These are phyloP conservation scores for Hippotragus niger DNA, from an alignment of 2,113 vertebrate species.

Conservation along the genomic window DNA sequence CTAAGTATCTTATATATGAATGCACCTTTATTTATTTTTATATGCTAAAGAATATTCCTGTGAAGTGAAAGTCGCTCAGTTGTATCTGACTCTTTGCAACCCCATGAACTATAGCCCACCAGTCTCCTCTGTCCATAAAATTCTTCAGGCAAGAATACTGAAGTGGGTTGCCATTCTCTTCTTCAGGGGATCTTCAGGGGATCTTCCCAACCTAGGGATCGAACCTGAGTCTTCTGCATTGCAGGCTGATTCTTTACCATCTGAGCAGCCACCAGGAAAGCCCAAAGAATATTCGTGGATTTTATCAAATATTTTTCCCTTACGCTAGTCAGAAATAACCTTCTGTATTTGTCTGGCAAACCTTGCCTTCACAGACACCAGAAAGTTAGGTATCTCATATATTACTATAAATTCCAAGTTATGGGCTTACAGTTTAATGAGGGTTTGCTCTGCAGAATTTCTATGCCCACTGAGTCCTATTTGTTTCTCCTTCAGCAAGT, in stretches of 20 bases:
- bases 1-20: neutral
- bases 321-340: neutral
- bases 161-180: neutral
- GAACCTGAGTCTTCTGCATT: neutral
- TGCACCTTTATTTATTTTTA: neutral
- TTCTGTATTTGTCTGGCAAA: neutral
- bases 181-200: neutral
- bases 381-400: neutral
- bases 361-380: neutral
- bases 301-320: neutral
- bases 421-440: neutral
- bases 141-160: neutral
- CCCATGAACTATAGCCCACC: accelerated
- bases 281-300: neutral
- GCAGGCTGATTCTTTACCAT: neutral
- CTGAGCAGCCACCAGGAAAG: neutral
- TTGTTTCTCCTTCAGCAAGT: neutral
- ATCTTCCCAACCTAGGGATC: neutral
- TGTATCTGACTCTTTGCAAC: neutral
- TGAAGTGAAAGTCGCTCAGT: neutral
- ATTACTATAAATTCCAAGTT: neutral
- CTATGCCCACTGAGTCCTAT: neutral
- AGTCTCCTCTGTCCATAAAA: neutral
- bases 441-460: neutral
- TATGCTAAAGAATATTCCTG: neutral